phyloP scores from a whole-genome alignment of 2,888 invertebrate species.

The Danaus chrysippus region DNA sequence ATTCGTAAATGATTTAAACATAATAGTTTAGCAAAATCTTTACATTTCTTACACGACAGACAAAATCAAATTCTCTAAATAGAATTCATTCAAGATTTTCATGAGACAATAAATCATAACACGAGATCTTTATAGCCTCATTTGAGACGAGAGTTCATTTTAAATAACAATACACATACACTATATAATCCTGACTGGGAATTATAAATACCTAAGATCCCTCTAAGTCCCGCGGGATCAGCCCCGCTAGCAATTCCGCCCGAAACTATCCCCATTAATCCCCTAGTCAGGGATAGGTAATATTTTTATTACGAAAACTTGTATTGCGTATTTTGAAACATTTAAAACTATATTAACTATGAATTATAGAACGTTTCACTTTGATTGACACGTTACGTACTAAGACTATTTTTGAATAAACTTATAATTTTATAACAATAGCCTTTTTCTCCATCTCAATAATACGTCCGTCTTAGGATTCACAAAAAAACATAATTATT shows the following conservation, averaged over 20 bases:
- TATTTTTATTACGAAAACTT: slow-evolving; percentile 26
- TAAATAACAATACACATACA: slow-evolving; percentile 24
- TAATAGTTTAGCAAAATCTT: too few relatives aligned
- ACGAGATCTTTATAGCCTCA: not conserved
- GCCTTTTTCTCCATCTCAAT: too few relatives aligned
- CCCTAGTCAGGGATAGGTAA: slow-evolving; percentile 42
- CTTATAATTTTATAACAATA: too few relatives aligned
- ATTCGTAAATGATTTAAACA: too few relatives aligned
- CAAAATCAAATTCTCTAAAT: not conserved
- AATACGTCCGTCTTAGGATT: too few relatives aligned
- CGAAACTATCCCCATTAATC: slow-evolving; percentile 69
- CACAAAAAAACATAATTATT: too few relatives aligned
- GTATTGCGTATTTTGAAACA: slow-evolving; percentile 4
- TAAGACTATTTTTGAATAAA: too few relatives aligned
- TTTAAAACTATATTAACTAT: too few relatives aligned
- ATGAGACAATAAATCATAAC: not conserved
- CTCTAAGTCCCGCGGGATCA: slow-evolving; percentile 34
- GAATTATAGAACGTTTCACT: too few relatives aligned
- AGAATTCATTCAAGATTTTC: not conserved
- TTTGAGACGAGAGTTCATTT: slow-evolving; percentile 11
- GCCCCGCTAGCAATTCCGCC: slow-evolving; percentile 53
- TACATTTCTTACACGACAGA: not conserved
- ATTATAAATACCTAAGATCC: slow-evolving; percentile 66
- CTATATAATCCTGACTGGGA: slow-evolving; percentile 52
- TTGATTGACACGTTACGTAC: too few relatives aligned